phyloP scores from a whole-genome alignment of 2,888 invertebrate species.

The Eubasilissa splendida region DNA sequence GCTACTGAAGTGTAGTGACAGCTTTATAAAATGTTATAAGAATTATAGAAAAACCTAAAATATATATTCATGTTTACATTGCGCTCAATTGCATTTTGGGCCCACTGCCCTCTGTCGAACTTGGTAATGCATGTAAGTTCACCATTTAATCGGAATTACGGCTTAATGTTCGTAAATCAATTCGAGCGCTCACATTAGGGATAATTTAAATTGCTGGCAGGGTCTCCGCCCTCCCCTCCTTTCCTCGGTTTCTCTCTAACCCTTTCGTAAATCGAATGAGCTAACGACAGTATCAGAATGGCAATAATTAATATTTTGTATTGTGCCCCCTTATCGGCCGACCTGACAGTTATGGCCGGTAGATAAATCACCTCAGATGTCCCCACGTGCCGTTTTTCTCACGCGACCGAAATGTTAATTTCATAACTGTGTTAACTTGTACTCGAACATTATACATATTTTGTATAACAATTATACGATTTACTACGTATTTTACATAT shows the following conservation, averaged over 20 bases:
- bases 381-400: neutral
- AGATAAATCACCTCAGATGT: conserved; percentile 5
- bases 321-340: conserved; percentile 6
- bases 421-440: too few species aligned
- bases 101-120: neutral
- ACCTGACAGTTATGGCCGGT: conserved; percentile 4
- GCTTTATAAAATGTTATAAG: too few species aligned
- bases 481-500: too few species aligned
- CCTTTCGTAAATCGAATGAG: neutral
- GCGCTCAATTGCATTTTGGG: conserved; percentile 1
- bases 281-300: conserved; percentile 26
- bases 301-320: conserved; percentile 27
- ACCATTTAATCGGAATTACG: conserved; percentile 43
- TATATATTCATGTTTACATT: neutral
- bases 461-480: too few species aligned
- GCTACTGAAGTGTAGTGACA: too few species aligned
- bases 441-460: too few species aligned
- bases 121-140: conserved; percentile 1
- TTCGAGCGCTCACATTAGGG: conserved; percentile 35
- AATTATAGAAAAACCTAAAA: too few species aligned
- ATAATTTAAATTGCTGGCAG: conserved; percentile 43
- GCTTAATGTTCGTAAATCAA: conserved; percentile 52
- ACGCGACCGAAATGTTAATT: neutral
- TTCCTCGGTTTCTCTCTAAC: neutral
- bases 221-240: conserved; percentile 2